These are phyloP conservation scores for Eupsittula cactorum DNA, from an alignment of 2,113 vertebrate species.

Conservation along the genomic window DNA sequence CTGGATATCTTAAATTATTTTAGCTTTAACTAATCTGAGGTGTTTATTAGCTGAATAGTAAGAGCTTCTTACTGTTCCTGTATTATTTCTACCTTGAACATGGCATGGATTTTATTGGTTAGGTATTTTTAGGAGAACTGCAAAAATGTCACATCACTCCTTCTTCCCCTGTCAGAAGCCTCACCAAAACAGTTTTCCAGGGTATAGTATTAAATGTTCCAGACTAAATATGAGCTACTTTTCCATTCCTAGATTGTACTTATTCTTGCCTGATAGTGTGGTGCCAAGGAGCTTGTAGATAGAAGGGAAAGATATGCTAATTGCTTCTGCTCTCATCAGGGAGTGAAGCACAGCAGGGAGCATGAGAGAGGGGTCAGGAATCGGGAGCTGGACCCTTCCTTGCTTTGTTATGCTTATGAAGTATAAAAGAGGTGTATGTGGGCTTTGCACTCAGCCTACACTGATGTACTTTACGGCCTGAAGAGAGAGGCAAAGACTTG, in stretches of 20 bases:
- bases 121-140: not conserved
- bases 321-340: not conserved
- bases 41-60: not conserved
- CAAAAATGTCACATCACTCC: not conserved
- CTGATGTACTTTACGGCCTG: fast-evolving
- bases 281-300: not conserved
- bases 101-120: not conserved
- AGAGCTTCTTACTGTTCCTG: not conserved
- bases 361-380: not conserved
- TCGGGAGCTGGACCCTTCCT: not conserved
- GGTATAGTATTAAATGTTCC: not conserved
- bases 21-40: not conserved
- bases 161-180: not conserved
- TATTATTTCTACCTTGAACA: not conserved
- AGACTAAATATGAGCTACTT: not conserved
- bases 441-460: not conserved
- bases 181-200: not conserved
- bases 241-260: not conserved
- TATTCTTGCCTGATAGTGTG: not conserved
- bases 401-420: not conserved
- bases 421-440: not conserved
- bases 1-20: not conserved
- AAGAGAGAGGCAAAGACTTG: not conserved
- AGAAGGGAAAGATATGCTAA: not conserved
- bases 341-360: not conserved